A percentile compares a stretch with the other conserved stretches of the same genome.
Conservation (phyloP, 2,797 vertebrate species). For the Microctenopoma stevenorrisi region DNA sequence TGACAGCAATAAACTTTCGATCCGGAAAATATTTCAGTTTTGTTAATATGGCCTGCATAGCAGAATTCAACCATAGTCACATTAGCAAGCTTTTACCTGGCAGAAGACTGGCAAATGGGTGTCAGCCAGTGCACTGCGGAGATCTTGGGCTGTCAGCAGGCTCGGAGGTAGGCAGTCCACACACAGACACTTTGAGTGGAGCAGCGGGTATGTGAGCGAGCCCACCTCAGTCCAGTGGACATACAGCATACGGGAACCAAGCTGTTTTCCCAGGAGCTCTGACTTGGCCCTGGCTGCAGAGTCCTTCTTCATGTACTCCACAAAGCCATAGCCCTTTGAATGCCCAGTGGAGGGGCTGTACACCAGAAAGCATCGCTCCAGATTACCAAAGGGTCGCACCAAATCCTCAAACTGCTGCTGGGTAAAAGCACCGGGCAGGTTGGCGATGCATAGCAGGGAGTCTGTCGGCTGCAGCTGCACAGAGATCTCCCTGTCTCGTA, state of each 20-base stretch:
- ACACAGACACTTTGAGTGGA: constrained; percentile 92
- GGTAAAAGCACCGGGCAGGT: constrained; percentile 88
- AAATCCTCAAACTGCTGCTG: constrained; percentile 95
- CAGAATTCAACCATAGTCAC: constrained; percentile 2
- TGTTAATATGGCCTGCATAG: background rate
- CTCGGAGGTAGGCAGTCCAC: constrained; percentile 88
- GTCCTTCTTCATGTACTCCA: constrained; percentile 98
- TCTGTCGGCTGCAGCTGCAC: constrained; percentile 95
- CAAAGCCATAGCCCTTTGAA: constrained; percentile 95
- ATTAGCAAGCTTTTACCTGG: constrained; percentile 81
- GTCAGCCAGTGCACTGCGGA: constrained; percentile 82
- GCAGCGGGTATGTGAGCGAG: constrained; percentile 86
- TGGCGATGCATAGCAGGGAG: constrained; percentile 92
- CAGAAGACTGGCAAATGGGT: constrained; percentile 86
- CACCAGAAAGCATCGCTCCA: constrained; percentile 95
- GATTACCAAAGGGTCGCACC: constrained; percentile 92
- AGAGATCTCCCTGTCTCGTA: constrained; percentile 90
- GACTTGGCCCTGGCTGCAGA: constrained; percentile 93
- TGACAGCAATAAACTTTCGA: background rate
- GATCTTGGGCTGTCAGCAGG: constrained; percentile 85
- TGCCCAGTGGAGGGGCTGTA: constrained; percentile 88
- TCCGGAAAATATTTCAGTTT: background rate
- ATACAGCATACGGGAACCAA: constrained; percentile 91
- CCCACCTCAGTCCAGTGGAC: constrained; percentile 95
- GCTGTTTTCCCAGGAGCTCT: constrained; percentile 90